These are phyloP conservation scores for Periplaneta americana DNA, from an alignment of 1,140 invertebrate species.

Conservation along the genomic window DNA sequence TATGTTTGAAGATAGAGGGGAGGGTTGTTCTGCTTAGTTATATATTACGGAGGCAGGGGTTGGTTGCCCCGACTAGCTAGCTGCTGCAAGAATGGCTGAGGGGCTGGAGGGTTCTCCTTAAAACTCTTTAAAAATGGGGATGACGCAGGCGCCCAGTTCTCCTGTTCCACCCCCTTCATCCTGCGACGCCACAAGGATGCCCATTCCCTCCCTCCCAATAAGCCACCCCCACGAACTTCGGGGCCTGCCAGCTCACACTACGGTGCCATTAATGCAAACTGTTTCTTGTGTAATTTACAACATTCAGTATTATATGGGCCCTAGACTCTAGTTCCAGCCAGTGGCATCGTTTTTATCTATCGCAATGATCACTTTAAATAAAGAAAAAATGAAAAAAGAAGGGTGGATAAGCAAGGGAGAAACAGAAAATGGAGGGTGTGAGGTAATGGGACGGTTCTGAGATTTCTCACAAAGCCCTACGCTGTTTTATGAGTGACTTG, in stretches of 20 bases:
- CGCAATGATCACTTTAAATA: slow-evolving; percentile 19
- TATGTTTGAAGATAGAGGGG: not conserved
- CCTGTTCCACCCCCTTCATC: not conserved
- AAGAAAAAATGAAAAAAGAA: slow-evolving; percentile 8
- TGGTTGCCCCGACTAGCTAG: not conserved
- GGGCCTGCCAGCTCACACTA: not conserved
- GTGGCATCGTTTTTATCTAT: slow-evolving; percentile 7
- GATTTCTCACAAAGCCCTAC: not conserved
- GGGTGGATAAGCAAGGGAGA: not conserved
- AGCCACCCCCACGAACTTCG: not conserved
- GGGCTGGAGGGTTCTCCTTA: not conserved
- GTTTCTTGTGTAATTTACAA: slow-evolving; percentile 16
- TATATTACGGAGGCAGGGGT: too few relatives aligned
- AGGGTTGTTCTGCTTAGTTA: too few relatives aligned
- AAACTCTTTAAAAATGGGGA: not conserved
- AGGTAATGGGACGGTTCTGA: not conserved
- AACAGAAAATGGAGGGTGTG: not conserved
- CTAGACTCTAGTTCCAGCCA: not conserved
- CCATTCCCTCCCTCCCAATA: not conserved
- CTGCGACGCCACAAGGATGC: not conserved
- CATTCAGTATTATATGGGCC: not conserved
- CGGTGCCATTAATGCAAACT: slow-evolving; percentile 20
- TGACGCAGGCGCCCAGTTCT: not conserved
- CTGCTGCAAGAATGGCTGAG: not conserved
- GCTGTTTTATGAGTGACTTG: not conserved